Conservation (phyloP, 2,888 invertebrate genomes). For the Harpalus rubripes region DNA sequence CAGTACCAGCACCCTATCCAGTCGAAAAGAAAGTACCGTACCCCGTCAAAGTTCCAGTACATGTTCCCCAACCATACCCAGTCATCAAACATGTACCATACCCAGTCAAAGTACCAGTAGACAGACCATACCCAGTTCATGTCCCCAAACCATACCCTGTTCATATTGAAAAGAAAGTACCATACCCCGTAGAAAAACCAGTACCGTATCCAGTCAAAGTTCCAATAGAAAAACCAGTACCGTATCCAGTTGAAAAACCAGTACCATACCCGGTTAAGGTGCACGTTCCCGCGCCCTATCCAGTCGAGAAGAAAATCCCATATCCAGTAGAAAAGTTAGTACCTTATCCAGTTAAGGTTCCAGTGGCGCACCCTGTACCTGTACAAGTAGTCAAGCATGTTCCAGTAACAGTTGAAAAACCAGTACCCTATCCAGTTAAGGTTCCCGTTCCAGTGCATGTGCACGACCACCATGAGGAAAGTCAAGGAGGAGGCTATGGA, state of each 20-base stretch:
- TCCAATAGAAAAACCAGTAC: slow-evolving; percentile 83
- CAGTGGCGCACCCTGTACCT: slow-evolving; percentile 83
- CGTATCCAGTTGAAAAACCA: slow-evolving; percentile 88
- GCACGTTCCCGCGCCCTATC: slow-evolving; percentile 85
- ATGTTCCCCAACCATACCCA: slow-evolving; percentile 86
- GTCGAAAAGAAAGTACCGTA: slow-evolving; percentile 85
- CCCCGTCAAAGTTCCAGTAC: slow-evolving; percentile 85
- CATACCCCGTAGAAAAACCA: slow-evolving; percentile 86
- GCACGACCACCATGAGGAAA: slow-evolving; percentile 77
- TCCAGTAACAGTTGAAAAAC: slow-evolving; percentile 77
- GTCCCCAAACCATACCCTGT: slow-evolving; percentile 85
- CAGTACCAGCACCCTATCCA: slow-evolving; percentile 85
- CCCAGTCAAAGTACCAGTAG: slow-evolving; percentile 85
- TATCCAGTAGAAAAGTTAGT: slow-evolving; percentile 85
- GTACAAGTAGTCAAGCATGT: slow-evolving; percentile 78
- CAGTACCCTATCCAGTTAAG: slow-evolving; percentile 85
- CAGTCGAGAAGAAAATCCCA: slow-evolving; percentile 83
- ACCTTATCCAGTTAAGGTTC: slow-evolving; percentile 81
- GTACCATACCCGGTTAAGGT: slow-evolving; percentile 88
- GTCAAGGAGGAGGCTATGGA: slow-evolving; percentile 71
- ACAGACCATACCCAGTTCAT: slow-evolving; percentile 85
- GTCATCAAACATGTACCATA: slow-evolving; percentile 87
- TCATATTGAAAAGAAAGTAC: slow-evolving; percentile 86
- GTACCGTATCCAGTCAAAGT: slow-evolving; percentile 87
- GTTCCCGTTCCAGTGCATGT: slow-evolving; percentile 83